Base-by-base conservation (phyloP, 2,888 invertebrate species). In the Polymixis flavicincta region DNA sequence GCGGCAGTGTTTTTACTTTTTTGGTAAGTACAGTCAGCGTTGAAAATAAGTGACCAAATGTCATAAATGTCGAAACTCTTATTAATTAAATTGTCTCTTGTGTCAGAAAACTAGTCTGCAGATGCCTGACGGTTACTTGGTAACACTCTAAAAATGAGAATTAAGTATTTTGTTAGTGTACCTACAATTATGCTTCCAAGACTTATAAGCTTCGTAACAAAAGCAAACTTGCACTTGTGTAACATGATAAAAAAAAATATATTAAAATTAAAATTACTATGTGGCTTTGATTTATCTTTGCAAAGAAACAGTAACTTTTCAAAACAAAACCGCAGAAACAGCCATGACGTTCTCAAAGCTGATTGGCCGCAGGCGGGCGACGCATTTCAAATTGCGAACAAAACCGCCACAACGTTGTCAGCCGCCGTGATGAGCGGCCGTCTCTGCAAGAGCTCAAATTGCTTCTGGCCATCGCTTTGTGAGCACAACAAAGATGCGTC, bases 341-440 rank as follows among this genome's bases (percentile, higher is more conserved):
- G 22, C 61, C 54, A 57, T 69, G 76, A 55, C 65, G 65, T 77
- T 74, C 75, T 86, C 82, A 80, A 82, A 84, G 76, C 70, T 71
- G 80, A 87, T 87, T 86, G 87, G 89, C 88, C 89, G 85, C 84
- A 77, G 90, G 89, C 87, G 76, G 50, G 78, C 72, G 78, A 78
- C 82, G 76, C 71, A 85, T 86, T 88, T 91, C 89, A 87, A 89
- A 90, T 89, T 87, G 42, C 76, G 88, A 90, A 89, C 87, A 79
- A 82, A 85, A 87, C 86, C 80, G 73, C 83, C 90, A 91, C 86
- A 89, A 85, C 67, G 83, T 76, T 90, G 92, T 90, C 92, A 90
- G 89, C 84, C 54, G 74, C 85, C 85, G 84, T 83, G 77, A 85
- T 57, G 80, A 71, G 81, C 85, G 85, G 89, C 89, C 92, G 90